Evolutionary conservation across 2,888 invertebrate species (phyloP).

Genomic region (Diploptera punctata): DNA sequence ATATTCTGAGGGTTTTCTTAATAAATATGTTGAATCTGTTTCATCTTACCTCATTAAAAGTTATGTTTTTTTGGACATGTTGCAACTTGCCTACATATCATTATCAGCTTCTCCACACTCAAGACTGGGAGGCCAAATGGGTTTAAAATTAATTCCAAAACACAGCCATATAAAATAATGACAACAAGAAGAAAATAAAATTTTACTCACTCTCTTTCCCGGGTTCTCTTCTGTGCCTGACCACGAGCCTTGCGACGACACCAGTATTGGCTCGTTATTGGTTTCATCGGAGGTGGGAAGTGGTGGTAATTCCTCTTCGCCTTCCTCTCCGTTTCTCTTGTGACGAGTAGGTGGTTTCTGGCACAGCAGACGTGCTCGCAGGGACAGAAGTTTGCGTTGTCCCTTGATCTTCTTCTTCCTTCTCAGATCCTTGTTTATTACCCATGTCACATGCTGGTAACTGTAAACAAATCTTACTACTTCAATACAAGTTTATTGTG

Average conservation of each 20-base stretch:
- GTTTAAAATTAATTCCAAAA: too few relatives aligned
- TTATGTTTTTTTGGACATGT: too few relatives aligned
- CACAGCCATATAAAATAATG: too few relatives aligned
- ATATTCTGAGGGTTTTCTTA: too few relatives aligned
- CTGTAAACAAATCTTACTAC: too few relatives aligned
- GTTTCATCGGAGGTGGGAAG: constrained; percentile 96
- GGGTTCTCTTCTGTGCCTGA: constrained; percentile 59
- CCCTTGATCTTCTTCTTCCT: constrained; percentile 40
- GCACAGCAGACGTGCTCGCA: neutral
- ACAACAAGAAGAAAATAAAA: too few relatives aligned
- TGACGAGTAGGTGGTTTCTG: constrained; percentile 41
- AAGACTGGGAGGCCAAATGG: too few relatives aligned
- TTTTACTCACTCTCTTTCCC: constrained; percentile 67
- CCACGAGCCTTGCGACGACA: constrained; percentile 47
- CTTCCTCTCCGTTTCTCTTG: constrained; percentile 68
- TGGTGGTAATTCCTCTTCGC: constrained; percentile 80
- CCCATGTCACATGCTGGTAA: constrained; percentile 62
- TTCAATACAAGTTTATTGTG: too few relatives aligned
- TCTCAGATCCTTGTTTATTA: constrained; percentile 57
- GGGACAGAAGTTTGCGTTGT: constrained; percentile 34
- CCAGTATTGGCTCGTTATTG: constrained; percentile 72
- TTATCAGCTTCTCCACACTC: too few relatives aligned
- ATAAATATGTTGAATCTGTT: too few relatives aligned
- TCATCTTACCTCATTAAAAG: too few relatives aligned
- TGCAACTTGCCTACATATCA: too few relatives aligned